phyloP scores from a whole-genome alignment of 1,140 invertebrate species.

The Carcinoscorpius rotundicauda region DNA sequence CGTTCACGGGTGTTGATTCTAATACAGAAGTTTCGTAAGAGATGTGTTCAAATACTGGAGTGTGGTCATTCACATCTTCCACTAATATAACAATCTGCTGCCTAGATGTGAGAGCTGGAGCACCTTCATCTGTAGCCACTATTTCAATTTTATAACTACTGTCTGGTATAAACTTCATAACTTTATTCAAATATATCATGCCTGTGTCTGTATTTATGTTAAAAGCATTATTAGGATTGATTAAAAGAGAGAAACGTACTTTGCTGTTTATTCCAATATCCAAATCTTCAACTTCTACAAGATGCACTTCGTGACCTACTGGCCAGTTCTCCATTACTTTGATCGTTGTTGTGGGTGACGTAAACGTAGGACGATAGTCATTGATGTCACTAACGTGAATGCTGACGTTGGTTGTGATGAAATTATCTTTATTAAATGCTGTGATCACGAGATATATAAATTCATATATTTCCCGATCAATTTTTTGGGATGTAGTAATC shows the following conservation, averaged over 20 bases:
- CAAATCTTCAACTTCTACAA: constrained; percentile 66
- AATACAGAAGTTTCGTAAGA: constrained; percentile 80
- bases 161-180: constrained; percentile 37
- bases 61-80: constrained; percentile 88
- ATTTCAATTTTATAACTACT: constrained; percentile 51
- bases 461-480: constrained; percentile 70
- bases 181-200: constrained; percentile 71
- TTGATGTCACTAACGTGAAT: constrained; percentile 80
- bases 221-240: constrained; percentile 65
- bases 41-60: constrained; percentile 78
- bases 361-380: constrained; percentile 77
- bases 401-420: constrained; percentile 55
- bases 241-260: constrained; percentile 62
- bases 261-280: constrained; percentile 72
- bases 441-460: constrained; percentile 63
- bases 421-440: constrained; percentile 39
- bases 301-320: constrained; percentile 79
- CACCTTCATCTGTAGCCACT: constrained; percentile 67
- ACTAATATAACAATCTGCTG: constrained; percentile 59
- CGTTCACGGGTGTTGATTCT: constrained; percentile 80
- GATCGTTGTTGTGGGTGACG: constrained; percentile 58
- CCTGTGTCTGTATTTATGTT: constrained; percentile 69
- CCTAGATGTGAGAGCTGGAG: constrained; percentile 54
- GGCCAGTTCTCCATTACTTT: constrained; percentile 62
- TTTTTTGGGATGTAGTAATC: constrained; percentile 58